Percentiles rank a stretch among this genome's conserved stretches.
Conservation (phyloP, 2,888 invertebrate species). For the Cantharis rustica region DNA sequence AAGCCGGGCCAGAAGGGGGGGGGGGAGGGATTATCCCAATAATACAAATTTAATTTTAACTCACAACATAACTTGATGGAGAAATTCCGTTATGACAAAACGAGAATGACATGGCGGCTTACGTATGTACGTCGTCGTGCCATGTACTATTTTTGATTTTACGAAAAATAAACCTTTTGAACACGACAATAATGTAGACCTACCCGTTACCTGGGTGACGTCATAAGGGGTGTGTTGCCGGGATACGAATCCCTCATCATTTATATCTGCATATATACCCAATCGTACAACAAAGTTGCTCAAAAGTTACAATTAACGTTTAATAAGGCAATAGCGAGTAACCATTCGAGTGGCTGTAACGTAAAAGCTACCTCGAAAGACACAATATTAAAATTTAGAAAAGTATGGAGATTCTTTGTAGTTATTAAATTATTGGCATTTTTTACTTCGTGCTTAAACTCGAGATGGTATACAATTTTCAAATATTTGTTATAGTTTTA, state of each 20-base stretch:
- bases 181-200: slow-evolving; percentile 32
- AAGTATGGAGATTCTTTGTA: slow-evolving; percentile 46
- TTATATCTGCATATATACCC: slow-evolving; percentile 34
- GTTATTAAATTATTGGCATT: slow-evolving; percentile 54
- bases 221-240: slow-evolving; percentile 55
- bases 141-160: not conserved
- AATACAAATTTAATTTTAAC: not conserved
- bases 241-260: slow-evolving; percentile 45
- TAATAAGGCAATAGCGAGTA: slow-evolving; percentile 33
- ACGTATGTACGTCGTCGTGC: not conserved
- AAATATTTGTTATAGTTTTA: not conserved
- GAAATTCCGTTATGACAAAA: not conserved
- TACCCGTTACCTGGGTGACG: slow-evolving; percentile 55
- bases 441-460: slow-evolving; percentile 23
- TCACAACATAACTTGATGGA: not conserved
- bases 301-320: slow-evolving; percentile 43
- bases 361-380: slow-evolving; percentile 36
- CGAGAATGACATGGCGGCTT: not conserved
- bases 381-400: slow-evolving; percentile 51
- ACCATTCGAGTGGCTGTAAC: slow-evolving; percentile 17
- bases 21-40: not conserved
- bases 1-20: too few species aligned
- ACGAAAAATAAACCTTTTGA: slow-evolving; percentile 25
- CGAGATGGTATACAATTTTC: not conserved
- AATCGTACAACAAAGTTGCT: slow-evolving; percentile 47